These are phyloP conservation scores for Herpailurus yagouaroundi DNA, from an alignment of 2,113 vertebrate genomes.

Conservation along the genomic window DNA sequence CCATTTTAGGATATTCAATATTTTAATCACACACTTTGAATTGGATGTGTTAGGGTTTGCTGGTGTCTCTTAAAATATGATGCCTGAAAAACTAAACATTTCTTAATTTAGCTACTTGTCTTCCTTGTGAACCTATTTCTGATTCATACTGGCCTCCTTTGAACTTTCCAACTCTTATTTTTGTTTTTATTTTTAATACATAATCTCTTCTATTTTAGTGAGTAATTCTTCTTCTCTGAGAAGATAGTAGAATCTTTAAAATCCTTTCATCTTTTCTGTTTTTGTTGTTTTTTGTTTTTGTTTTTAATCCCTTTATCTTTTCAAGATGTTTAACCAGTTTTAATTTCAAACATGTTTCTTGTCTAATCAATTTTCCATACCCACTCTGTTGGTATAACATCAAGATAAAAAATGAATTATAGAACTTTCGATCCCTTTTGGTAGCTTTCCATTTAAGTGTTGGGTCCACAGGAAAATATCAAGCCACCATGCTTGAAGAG, in stretches of 20 bases:
- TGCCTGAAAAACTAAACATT: not conserved
- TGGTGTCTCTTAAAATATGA: not conserved
- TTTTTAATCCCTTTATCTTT: conserved; percentile 20
- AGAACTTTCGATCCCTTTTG: not conserved
- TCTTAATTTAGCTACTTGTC: not conserved
- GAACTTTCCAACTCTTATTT: not conserved
- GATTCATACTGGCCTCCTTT: not conserved
- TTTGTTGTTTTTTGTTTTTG: too few relatives aligned
- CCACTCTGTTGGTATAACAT: not conserved
- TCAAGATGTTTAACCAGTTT: conserved; percentile 38
- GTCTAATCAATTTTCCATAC: conserved; percentile 17
- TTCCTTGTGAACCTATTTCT: not conserved
- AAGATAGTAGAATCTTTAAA: not conserved
- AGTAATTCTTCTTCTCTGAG: conserved; percentile 35
- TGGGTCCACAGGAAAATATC: not conserved
- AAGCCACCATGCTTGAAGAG: not conserved
- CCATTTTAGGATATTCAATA: not conserved
- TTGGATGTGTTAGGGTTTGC: not conserved
- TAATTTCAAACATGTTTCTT: conserved; percentile 59
- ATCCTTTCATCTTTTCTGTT: conserved; percentile 33
- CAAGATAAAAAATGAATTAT: not conserved
- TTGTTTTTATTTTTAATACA: not conserved
- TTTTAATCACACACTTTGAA: not conserved
- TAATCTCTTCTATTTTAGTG: conserved; percentile 32
- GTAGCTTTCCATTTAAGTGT: not conserved